Base-by-base conservation (phyloP, 1,140 invertebrate genomes). In the Pollicipes pollicipes region DNA sequence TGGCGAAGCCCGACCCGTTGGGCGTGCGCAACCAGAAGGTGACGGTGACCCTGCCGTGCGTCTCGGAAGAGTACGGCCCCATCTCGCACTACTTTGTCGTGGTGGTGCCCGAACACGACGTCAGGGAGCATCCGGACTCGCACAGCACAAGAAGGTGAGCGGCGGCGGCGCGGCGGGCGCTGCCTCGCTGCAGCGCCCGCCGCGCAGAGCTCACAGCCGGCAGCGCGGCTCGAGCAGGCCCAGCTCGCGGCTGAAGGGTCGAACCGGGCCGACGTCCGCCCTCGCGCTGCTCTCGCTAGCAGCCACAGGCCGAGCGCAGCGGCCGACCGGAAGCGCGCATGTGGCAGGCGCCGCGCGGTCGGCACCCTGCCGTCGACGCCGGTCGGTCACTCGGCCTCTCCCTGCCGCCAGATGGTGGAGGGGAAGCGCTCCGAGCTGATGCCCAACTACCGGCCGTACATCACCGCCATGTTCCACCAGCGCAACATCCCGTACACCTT, bases 41-140 rank as follows among this genome's bases (percentile, higher is more conserved):
- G 73, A 87, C 88, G 69, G 90, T 98, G 26, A 91, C 93, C 73
- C 79, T 98, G 75, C 91, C 92, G 3, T 91, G 93, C 82, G 95
- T 96, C 0, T 96, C 93, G 0, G 95, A 98, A 82, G 95, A 97
- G 80, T 97, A 97, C 78, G 97, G 97, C n/a, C 95, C 93, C 0
- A 97, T 99, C 72, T 94, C 91, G 69, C 94, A 98, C 83, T 99
- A 99, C 80, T 97, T 90, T 79, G 79, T 99, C 71, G 88, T 98
- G 74, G 95, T 99, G 63, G 93, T 98, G 17, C 95, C 95, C 0
- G 89, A 94, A 75, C 89, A 93, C 75, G 80, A 80, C 31, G 83
- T 85, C 1, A 86, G 85, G 71, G 92, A 89, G 79, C 86, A 92
- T 79, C 92, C 93, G 0, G 92, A 95, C 81, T 89, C 93, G 78